Evolutionary conservation across 2,888 invertebrate genomes (phyloP), one percentile per base, ranked within the genome.

Genomic region (Blera fallax): DNA sequence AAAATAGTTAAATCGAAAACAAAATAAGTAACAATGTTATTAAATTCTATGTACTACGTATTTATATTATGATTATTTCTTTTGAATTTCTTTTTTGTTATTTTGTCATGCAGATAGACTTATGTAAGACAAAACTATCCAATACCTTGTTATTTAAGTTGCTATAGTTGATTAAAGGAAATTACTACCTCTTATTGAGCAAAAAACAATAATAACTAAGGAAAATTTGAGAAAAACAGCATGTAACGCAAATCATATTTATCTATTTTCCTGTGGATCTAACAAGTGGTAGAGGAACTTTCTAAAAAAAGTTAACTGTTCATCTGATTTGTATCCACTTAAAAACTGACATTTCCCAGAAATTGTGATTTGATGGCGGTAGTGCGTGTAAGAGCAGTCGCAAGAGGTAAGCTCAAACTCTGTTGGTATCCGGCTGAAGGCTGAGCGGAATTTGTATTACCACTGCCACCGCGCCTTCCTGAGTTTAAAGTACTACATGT

Each of bases 311-410:
- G 29, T 37, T 50, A 34, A 4, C 45, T 67, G 60, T 43, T 56
- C 34, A 79, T 74, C 43, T 67, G 74, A 65, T 62, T 56, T 67
- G 32, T 16, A 58, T 70, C 24, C 70, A 80, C 83, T 91, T 91
- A 92, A 90, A 91, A 91, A 89, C 90, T 91, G 88, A 91, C 90
- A 89, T 92, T 92, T 90, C 92, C 92, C 89, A 92, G 87, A 89
- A 91, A 91, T 88, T 92, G 92, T 84, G 92, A 91, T 89, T 92
- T 92, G 88, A 92, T 91, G 88, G 91, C 90, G 73, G 92, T 90
- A 43, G 79, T 72, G 87, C 92, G 92, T 88, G 92, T 90, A 87
- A 92, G 88, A 87, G 92, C 91, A 87, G 91, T 90, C 87, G 92
- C 89, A 88, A 92, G 88, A 64, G 92, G 92, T 89, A 92, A 85